Percentiles rank a stretch among this genome's conserved stretches.
Evolutionary conservation across 2,888 invertebrate species (phyloP).

Genomic region (Drosophila anomelani): DNA sequence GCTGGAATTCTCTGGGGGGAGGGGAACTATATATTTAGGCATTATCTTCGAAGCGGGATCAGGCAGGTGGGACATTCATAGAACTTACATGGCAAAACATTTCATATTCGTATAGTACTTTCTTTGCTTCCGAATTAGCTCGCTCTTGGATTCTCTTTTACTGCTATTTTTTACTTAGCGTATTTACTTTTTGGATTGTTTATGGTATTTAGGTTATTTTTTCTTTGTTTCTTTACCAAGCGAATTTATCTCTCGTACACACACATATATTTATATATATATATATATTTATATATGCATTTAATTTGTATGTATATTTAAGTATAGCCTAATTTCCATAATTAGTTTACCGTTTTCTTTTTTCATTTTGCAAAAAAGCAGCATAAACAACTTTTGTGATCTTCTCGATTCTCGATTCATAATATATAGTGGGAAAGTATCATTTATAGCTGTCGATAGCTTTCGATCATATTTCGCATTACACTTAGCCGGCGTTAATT

Average conservation of each 20-base stretch:
- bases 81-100: conserved; percentile 64
- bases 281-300: conserved; percentile 33
- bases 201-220: conserved; percentile 21
- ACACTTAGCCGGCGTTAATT: conserved; percentile 43
- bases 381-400: conserved; percentile 53
- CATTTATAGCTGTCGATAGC: conserved; percentile 13
- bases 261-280: conserved; percentile 39
- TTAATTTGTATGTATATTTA: conserved; percentile 40
- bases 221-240: conserved; percentile 53
- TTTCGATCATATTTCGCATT: conserved; percentile 38
- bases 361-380: conserved; percentile 50
- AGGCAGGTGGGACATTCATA: conserved; percentile 77
- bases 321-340: conserved; percentile 37
- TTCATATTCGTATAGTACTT: conserved; percentile 31
- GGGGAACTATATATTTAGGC: conserved; percentile 28
- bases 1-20: conserved; percentile 25
- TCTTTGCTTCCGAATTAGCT: conserved; percentile 14
- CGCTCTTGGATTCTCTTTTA: background rate
- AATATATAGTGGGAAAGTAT: conserved; percentile 6
- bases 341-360: conserved; percentile 8
- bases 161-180: conserved; percentile 15
- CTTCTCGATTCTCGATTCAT: conserved; percentile 13
- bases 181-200: conserved; percentile 32
- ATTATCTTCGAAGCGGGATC: conserved; percentile 37
- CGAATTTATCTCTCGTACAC: conserved; percentile 53